Conservation (phyloP, 2,797 vertebrate genomes). For the Chelon labrosus region DNA sequence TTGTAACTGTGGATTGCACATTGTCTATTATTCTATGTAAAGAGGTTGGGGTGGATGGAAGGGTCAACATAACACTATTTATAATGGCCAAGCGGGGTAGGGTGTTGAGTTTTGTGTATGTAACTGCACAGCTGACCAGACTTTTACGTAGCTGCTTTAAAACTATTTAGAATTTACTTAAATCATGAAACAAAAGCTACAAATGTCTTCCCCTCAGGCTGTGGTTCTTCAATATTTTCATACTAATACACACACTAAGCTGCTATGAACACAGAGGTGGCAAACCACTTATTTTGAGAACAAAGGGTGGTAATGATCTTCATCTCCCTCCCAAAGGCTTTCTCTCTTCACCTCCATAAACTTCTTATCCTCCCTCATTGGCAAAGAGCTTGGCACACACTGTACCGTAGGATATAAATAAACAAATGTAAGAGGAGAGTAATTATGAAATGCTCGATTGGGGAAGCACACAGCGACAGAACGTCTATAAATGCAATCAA, state of each 20-base stretch:
- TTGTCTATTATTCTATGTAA: no score
- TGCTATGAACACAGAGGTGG: conserved; percentile 31
- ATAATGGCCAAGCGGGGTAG: no score
- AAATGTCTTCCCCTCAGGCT: conserved; percentile 3
- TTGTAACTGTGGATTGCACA: no score
- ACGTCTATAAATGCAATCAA: conserved; percentile 83
- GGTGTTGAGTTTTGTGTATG: no score
- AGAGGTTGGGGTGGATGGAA: no score
- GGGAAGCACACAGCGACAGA: conserved; percentile 69
- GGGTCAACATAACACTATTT: no score
- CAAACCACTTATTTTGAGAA: conserved; percentile 39
- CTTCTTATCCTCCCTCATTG: conserved; percentile 37
- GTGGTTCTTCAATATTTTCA: conserved; percentile 11
- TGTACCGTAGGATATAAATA: conserved; percentile 70
- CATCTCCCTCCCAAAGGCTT: conserved; percentile 43
- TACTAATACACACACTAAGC: conserved; percentile 25
- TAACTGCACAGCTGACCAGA: background rate
- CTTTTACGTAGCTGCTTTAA: background rate
- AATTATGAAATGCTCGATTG: conserved; percentile 81
- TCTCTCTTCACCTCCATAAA: conserved; percentile 44
- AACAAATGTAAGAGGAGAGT: conserved; percentile 75
- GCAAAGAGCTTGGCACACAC: conserved; percentile 36
- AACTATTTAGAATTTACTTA: background rate
- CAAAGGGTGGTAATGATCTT: conserved; percentile 42
- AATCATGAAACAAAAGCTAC: background rate